Conservation (phyloP, 2,113 vertebrate species). For the Thamnaconus septentrionalis region DNA sequence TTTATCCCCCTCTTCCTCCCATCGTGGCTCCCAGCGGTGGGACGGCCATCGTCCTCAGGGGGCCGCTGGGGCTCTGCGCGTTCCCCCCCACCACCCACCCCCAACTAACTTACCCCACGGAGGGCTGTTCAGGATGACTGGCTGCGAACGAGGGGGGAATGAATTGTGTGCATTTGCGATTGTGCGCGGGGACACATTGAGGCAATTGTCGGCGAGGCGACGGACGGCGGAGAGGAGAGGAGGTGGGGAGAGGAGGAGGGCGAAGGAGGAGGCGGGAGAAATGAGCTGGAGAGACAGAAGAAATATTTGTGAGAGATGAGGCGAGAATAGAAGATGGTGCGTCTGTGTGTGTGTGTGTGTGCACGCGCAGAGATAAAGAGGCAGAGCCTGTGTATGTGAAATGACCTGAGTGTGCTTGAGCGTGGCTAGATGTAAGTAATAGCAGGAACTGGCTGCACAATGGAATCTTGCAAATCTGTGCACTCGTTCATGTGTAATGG, state of each 20-base stretch:
- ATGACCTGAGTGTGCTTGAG: conserved; percentile 20
- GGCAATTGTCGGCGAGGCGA: conserved; percentile 19
- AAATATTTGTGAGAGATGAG: conserved; percentile 44
- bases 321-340: conserved; percentile 1
- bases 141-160: conserved; percentile 26
- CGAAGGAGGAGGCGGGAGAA: conserved; percentile 42
- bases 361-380: conserved; percentile 13
- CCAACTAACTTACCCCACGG: conserved; percentile 42
- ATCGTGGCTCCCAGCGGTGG: conserved; percentile 27
- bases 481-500: conserved; percentile 14
- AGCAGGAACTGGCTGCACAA: conserved; percentile 15
- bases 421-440: conserved; percentile 25
- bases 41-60: conserved; percentile 36
- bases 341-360: conserved; percentile 14
- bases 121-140: conserved; percentile 60
- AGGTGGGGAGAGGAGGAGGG: conserved; percentile 19
- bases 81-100: conserved; percentile 40
- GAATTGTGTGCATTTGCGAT: conserved; percentile 58
- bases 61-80: conserved; percentile 36
- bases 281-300: conserved; percentile 49
- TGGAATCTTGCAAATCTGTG: conserved; percentile 12
- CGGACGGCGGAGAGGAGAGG: conserved; percentile 13
- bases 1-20: background rate
- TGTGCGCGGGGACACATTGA: conserved; percentile 41
- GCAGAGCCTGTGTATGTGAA: conserved; percentile 14